phyloP scores from a whole-genome alignment of 2,888 invertebrate genomes.

The Agonopterix heracliana region DNA sequence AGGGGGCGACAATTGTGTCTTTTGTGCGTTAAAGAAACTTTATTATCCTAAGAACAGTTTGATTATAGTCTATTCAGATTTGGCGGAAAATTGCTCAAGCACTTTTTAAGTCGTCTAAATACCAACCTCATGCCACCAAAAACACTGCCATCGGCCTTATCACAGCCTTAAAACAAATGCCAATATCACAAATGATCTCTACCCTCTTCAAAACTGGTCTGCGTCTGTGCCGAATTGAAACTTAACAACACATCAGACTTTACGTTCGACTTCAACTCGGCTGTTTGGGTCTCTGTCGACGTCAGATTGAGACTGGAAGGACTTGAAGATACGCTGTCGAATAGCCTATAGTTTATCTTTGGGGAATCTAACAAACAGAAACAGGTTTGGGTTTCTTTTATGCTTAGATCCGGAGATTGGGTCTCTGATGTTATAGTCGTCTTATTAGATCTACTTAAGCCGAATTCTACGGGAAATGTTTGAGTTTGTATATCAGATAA shows the following conservation, averaged over 20 bases:
- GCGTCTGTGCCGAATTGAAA: slow-evolving; percentile 50
- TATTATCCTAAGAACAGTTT: too few species aligned
- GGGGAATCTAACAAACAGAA: slow-evolving; percentile 48
- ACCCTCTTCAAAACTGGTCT: slow-evolving; percentile 47
- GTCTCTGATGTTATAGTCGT: slow-evolving; percentile 50
- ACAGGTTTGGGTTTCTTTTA: slow-evolving; percentile 64
- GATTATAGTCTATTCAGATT: too few species aligned
- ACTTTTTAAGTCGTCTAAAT: too few species aligned
- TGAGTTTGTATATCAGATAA: slow-evolving; percentile 64
- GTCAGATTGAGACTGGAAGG: slow-evolving; percentile 38
- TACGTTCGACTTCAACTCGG: slow-evolving; percentile 24
- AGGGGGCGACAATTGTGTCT: too few species aligned
- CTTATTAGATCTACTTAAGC: slow-evolving; percentile 44
- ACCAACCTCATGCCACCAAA: too few species aligned
- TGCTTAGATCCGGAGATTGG: slow-evolving; percentile 47
- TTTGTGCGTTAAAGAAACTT: too few species aligned
- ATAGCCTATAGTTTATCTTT: slow-evolving; percentile 30
- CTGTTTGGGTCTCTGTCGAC: slow-evolving; percentile 56
- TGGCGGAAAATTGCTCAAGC: too few species aligned
- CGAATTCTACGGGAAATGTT: slow-evolving; percentile 56
- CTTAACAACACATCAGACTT: slow-evolving; percentile 43
- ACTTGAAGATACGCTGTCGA: slow-evolving; percentile 45
- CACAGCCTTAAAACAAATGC: slow-evolving; percentile 1
- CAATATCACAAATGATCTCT: slow-evolving; percentile 35
- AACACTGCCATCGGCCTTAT: too few species aligned